Base-by-base conservation (phyloP, 1,140 invertebrate species). In the Cotesia vestalis region DNA sequence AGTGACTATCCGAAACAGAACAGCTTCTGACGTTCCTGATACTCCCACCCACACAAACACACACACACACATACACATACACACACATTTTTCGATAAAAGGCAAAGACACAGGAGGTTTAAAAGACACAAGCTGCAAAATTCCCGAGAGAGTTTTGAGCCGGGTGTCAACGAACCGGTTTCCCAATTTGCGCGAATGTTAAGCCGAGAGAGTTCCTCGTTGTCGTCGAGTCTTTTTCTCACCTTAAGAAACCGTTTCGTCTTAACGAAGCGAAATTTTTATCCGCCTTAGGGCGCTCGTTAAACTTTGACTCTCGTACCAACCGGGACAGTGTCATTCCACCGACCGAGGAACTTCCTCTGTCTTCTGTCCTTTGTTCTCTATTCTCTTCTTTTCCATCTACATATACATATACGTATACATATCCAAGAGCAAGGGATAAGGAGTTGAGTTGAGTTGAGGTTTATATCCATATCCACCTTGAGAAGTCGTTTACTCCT, bases 261-360 rank as follows among this genome's bases (percentile, higher is more conserved):
- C 64, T 67, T 72, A 72, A 72, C 71, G 71, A 72, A 72, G 55
- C 64, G 59, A 61, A 72, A 72, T 72, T 72, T 72, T 72, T 72
- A 72, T 67, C 71, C 63, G 71, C 71, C 71, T 36, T 55, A 72
- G 71, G 71, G 71, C 46, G 57, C 53, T 72, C 71, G 71, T 72
- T 72, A 72, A 72, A 72, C 64, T 72, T 72, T 67, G 71, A 72
- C 63, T 72, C 55, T 59, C 14, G 52, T 36, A 40, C 17, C 71
- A 40, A 66, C 40, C 17, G 12, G 51, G 62, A 36, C 35, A 71
- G 69, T 66, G 71, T 72, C 64, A 72, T 72, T 72, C 14, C 57
- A 61, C 63, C 69, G 64, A 66, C 20, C 55, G 38, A 72, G 64
- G 53, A 69, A 72, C 60, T 72, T 66, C 40, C 52, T 12, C 38